phyloP scores from a whole-genome alignment of 2,888 invertebrate genomes.

The Dicranocentrus wangi region DNA sequence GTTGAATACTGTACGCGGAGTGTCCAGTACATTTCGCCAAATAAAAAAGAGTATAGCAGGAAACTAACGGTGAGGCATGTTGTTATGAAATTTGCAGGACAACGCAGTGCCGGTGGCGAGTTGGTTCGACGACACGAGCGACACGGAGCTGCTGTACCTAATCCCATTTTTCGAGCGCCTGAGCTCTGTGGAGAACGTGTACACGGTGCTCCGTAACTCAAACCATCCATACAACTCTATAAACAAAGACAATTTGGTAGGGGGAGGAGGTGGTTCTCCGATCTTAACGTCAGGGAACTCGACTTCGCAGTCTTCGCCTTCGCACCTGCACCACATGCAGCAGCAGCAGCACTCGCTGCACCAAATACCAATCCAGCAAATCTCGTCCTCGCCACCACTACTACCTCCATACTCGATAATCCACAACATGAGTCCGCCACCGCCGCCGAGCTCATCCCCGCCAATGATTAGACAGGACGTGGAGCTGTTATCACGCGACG shows the following conservation, averaged over 20 bases:
- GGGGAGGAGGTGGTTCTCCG: too few relatives aligned
- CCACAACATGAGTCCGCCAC: constrained; percentile 21
- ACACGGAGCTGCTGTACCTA: constrained; percentile 95
- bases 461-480: neutral
- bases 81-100: constrained; percentile 67
- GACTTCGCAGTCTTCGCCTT: constrained; percentile 24
- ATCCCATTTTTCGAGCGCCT: constrained; percentile 98
- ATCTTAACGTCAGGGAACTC: neutral
- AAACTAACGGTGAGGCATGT: too few relatives aligned
- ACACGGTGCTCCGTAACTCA: constrained; percentile 93
- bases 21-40: too few relatives aligned
- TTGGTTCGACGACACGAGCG: constrained; percentile 99
- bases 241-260: constrained; percentile 20
- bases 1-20: too few relatives aligned
- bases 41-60: too few relatives aligned
- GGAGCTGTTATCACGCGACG: too few relatives aligned
- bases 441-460: neutral
- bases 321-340: neutral
- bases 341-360: neutral
- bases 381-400: neutral
- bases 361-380: constrained; percentile 12
- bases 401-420: constrained; percentile 31
- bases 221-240: constrained; percentile 82
- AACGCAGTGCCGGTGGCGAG: constrained; percentile 92
- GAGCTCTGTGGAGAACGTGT: constrained; percentile 97